Evolutionary conservation across 2,888 invertebrate genomes (phyloP).

Genomic region (Ormyrus pomaceus): DNA sequence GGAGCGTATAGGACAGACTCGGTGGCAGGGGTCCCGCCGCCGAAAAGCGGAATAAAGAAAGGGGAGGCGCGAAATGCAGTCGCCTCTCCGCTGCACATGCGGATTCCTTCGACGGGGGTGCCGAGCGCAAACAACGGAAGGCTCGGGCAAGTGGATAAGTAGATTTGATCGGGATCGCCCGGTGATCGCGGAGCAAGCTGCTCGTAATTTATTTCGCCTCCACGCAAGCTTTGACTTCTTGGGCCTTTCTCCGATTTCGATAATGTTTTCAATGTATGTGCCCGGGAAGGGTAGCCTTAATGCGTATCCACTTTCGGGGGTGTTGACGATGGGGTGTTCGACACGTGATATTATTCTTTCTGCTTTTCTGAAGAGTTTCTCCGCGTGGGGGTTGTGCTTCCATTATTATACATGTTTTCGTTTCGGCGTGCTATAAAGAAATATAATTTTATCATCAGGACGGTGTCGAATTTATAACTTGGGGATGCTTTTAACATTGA

Average conservation of each 20-base stretch:
- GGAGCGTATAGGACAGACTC: constrained; percentile 3
- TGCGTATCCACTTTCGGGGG: neutral
- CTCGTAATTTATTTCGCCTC: constrained; percentile 30
- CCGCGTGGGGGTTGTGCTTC: neutral
- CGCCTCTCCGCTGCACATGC: neutral
- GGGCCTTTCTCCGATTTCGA: constrained; percentile 20
- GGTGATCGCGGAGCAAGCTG: neutral
- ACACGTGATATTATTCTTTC: constrained; percentile 24
- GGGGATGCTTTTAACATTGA: no score
- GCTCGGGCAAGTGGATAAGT: constrained; percentile 37
- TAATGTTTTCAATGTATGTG: neutral
- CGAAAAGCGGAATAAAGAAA: no score
- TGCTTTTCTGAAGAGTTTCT: constrained; percentile 6
- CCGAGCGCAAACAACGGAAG: constrained; percentile 16
- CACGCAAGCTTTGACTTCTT: constrained; percentile 12
- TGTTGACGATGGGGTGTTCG: constrained; percentile 12
- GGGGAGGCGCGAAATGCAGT: constrained; percentile 24
- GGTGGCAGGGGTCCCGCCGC: neutral
- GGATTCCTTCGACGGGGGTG: constrained; percentile 36
- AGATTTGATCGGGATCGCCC: constrained; percentile 31
- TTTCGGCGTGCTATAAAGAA: no score
- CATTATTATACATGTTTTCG: no score
- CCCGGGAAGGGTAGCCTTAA: constrained; percentile 24
- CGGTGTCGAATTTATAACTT: no score
- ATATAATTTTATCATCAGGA: no score